A percentile compares a stretch with the other conserved stretches of the same genome.
Evolutionary conservation across 37 sponge, comb jelly and placozoan species (phyloP).

Genomic region (Spongilla lacustris): DNA sequence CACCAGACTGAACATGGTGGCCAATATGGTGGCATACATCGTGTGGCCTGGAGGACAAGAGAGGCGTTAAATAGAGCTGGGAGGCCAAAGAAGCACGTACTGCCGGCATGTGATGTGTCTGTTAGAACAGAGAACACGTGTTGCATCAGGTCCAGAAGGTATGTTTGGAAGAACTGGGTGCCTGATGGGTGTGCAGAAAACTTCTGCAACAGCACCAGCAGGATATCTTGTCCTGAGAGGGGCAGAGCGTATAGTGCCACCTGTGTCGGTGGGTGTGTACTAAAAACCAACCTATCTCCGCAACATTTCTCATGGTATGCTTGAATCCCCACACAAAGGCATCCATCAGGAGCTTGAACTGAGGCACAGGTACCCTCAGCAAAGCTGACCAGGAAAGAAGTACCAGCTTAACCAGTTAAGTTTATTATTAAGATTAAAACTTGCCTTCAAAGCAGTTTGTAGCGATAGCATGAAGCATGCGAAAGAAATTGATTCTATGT

Average conservation of each 20-base stretch:
- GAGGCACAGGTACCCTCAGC: conserved; percentile 79
- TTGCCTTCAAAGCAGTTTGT: conserved; percentile 85
- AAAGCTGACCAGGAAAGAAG: conserved; percentile 70
- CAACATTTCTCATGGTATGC: conserved; percentile 97
- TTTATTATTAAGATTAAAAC: background rate
- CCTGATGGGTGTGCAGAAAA: conserved; percentile 60
- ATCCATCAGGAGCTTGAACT: conserved; percentile 93
- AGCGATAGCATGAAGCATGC: conserved; percentile 84
- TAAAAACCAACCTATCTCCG: conserved; percentile 81
- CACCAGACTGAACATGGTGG: conserved; percentile 88
- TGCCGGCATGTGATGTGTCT: conserved; percentile 90
- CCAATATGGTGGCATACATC: conserved; percentile 92
- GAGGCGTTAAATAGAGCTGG: background rate
- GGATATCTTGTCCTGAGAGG: conserved; percentile 24
- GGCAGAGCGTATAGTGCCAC: background rate
- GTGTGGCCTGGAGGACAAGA: conserved; percentile 65
- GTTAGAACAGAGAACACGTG: conserved; percentile 94
- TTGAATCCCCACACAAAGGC: conserved; percentile 96
- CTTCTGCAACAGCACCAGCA: conserved; percentile 79
- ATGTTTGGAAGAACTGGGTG: conserved; percentile 89
- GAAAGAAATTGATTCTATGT: conserved; percentile 94
- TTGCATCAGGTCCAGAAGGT: conserved; percentile 85
- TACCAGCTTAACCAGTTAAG: background rate
- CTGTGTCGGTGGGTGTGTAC: background rate
- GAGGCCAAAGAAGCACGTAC: conserved; percentile 21